A percentile compares a stretch with the other conserved stretches of the same genome.
Conservation (phyloP, 2,888 invertebrate genomes). For the Protophormia terraenovae region DNA sequence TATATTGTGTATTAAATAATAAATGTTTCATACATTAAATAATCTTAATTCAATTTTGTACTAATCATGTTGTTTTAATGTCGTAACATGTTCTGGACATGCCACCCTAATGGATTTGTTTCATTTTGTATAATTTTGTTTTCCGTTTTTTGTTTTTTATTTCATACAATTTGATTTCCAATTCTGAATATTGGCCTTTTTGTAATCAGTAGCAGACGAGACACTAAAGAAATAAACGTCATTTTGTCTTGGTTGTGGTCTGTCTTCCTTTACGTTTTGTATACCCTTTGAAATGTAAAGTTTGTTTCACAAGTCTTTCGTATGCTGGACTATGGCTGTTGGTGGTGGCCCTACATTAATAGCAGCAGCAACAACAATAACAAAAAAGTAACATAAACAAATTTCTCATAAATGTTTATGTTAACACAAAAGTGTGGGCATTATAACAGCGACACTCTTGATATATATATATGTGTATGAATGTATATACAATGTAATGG, state of each 20-base stretch:
- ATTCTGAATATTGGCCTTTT: slow-evolving; percentile 20
- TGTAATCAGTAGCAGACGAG: slow-evolving; percentile 67
- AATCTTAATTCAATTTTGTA: slow-evolving; percentile 63
- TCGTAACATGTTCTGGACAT: slow-evolving; percentile 44
- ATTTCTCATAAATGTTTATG: slow-evolving; percentile 68
- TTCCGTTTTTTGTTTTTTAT: slow-evolving; percentile 1
- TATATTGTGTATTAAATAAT: not conserved
- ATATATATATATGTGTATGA: no score
- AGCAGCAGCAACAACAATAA: not conserved
- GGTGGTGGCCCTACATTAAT: slow-evolving; percentile 37
- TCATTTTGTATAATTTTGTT: slow-evolving; percentile 35
- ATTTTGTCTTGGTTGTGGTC: slow-evolving; percentile 9
- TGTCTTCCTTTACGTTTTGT: not conserved
- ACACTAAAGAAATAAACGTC: slow-evolving; percentile 52
- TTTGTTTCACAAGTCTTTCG: slow-evolving; percentile 39
- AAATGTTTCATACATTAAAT: slow-evolving; percentile 38
- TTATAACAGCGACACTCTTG: slow-evolving; percentile 64
- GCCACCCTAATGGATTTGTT: slow-evolving; percentile 65
- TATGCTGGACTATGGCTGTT: slow-evolving; percentile 21
- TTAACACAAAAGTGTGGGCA: slow-evolving; percentile 69
- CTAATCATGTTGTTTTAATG: slow-evolving; percentile 60
- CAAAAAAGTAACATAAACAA: slow-evolving; percentile 44
- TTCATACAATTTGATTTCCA: slow-evolving; percentile 20
- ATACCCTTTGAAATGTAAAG: not conserved
- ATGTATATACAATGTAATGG: no score